These are phyloP conservation scores for Himalopsyche anomala DNA, from an alignment of 2,888 invertebrate genomes.

Conservation along the genomic window DNA sequence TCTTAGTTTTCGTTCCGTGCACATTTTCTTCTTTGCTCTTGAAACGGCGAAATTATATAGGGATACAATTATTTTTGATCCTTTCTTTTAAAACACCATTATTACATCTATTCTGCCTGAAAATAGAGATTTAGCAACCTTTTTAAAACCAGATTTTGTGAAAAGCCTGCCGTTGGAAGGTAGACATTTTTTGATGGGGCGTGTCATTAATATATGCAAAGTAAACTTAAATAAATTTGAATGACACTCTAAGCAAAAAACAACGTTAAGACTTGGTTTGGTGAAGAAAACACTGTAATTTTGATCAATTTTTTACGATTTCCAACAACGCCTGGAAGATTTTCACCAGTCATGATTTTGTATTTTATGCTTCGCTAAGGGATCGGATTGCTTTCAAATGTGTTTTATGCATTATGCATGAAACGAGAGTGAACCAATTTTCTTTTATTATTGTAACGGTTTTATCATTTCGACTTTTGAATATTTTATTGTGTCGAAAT, in stretches of 20 bases:
- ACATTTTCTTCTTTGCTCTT: no score
- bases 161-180: no score
- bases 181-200: no score
- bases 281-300: background rate
- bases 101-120: no score
- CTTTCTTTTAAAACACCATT: no score
- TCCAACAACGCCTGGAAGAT: background rate
- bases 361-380: conserved; percentile 24
- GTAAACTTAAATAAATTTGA: no score
- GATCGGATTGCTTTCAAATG: conserved; percentile 29
- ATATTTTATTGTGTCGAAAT: conserved; percentile 24
- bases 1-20: no score
- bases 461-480: conserved; percentile 34
- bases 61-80: no score
- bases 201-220: no score
- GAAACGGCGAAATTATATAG: no score
- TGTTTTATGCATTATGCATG: conserved; percentile 26
- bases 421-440: conserved; percentile 24
- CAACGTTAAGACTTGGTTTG: background rate
- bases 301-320: conserved; percentile 10
- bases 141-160: no score
- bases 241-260: background rate
- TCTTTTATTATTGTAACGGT: conserved; percentile 4
- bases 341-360: conserved; percentile 6
- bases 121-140: no score